Evolutionary conservation across 2,797 vertebrate species (phyloP).

Genomic region (Lophius americanus): DNA sequence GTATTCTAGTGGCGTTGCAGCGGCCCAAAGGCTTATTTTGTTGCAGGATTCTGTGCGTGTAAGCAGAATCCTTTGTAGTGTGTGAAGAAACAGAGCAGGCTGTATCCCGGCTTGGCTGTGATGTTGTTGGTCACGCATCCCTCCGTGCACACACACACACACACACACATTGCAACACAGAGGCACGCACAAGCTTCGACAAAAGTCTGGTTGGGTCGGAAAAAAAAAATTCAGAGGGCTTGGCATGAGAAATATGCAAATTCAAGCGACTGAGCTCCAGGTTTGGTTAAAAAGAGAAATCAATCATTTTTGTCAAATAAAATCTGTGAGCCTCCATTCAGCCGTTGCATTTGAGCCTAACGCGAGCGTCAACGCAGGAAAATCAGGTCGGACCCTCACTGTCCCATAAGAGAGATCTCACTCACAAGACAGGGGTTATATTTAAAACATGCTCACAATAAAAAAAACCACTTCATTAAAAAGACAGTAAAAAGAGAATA

Average conservation of each 20-base stretch:
- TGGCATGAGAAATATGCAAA: slow-evolving; percentile 39
- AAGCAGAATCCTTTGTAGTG: slow-evolving; percentile 74
- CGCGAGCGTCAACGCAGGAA: background rate
- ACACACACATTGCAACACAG: slow-evolving; percentile 21
- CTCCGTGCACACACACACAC: slow-evolving; percentile 11
- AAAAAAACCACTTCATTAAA: slow-evolving; percentile 48
- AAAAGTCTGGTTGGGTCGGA: slow-evolving; percentile 44
- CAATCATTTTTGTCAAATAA: slow-evolving; percentile 14
- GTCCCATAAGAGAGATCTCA: slow-evolving; percentile 17
- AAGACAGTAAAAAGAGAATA: slow-evolving; percentile 56
- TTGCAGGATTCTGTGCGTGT: slow-evolving; percentile 68
- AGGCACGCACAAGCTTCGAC: slow-evolving; percentile 39
- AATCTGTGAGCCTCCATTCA: slow-evolving; percentile 5
- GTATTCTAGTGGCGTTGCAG: slow-evolving; percentile 53
- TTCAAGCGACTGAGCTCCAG: slow-evolving; percentile 14
- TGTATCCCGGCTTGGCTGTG: slow-evolving; percentile 63
- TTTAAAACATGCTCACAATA: slow-evolving; percentile 37
- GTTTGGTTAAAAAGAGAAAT: slow-evolving; percentile 22
- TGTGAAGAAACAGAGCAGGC: slow-evolving; percentile 67
- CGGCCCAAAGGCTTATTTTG: slow-evolving; percentile 70
- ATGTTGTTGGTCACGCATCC: slow-evolving; percentile 44
- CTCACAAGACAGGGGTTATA: slow-evolving; percentile 12
- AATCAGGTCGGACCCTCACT: background rate
- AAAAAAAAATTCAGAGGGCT: slow-evolving; percentile 24
- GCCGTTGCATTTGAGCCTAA: background rate